These are phyloP conservation scores for Apteryx mantelli DNA, from an alignment of 2,113 vertebrate genomes.

Conservation along the genomic window DNA sequence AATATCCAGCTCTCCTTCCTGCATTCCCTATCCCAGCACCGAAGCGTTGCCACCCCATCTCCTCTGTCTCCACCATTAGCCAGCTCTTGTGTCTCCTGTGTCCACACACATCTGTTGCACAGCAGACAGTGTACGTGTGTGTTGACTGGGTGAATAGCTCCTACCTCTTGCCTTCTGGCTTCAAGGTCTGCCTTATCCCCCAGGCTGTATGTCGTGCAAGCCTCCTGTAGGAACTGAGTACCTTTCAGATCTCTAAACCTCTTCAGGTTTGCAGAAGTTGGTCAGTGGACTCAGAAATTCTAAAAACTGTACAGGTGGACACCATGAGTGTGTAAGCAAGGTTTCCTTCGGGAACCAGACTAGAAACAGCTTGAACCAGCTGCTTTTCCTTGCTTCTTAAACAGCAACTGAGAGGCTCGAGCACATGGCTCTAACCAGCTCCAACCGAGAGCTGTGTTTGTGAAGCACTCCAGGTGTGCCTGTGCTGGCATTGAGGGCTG, in stretches of 20 bases:
- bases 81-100: fast-evolving
- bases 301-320: background rate
- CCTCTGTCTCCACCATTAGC: background rate
- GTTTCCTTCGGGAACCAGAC: background rate
- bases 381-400: background rate
- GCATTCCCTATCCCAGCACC: background rate
- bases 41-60: background rate
- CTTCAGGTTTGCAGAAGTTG: background rate
- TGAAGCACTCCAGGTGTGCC: background rate
- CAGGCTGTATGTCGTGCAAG: background rate
- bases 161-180: background rate
- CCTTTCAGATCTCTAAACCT: background rate
- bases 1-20: background rate
- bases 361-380: background rate
- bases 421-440: background rate
- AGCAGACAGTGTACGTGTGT: fast-evolving
- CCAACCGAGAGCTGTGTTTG: background rate
- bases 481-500: no score
- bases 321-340: background rate
- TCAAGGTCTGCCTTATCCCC: background rate
- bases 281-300: fast-evolving
- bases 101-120: background rate
- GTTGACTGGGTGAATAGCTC: background rate
- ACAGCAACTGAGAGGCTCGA: background rate
- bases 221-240: background rate